Evolutionary conservation across 2,888 invertebrate species (phyloP).

Genomic region (Congeria kusceri): DNA sequence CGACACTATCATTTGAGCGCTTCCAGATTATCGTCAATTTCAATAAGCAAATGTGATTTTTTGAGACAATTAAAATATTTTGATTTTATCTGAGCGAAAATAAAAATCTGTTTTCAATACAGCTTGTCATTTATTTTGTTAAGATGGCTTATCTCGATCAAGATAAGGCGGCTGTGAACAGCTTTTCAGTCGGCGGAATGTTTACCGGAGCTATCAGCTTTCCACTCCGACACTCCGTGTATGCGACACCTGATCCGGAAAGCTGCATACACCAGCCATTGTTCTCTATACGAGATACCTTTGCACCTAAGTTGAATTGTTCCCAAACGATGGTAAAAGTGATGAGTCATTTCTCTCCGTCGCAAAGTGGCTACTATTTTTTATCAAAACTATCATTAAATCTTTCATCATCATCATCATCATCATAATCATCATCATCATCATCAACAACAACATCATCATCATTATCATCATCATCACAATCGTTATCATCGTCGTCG

Average conservation of each 20-base stretch:
- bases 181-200: too few species aligned
- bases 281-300: too few species aligned
- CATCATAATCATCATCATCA: conserved; percentile 1
- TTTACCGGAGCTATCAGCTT: too few species aligned
- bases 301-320: too few species aligned
- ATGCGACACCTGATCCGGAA: too few species aligned
- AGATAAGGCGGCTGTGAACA: conserved; percentile 5
- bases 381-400: too few species aligned
- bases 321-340: too few species aligned
- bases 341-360: too few species aligned
- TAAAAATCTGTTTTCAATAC: conserved; percentile 34
- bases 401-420: too few species aligned
- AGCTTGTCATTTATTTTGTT: conserved; percentile 27
- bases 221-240: too few species aligned
- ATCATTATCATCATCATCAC: conserved; percentile 4
- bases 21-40: conserved; percentile 15
- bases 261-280: too few species aligned
- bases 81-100: conserved; percentile 34
- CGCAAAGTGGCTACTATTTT: too few species aligned
- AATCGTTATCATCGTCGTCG: background rate
- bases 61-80: conserved; percentile 34
- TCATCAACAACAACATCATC: background rate
- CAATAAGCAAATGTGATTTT: conserved; percentile 24
- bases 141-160: conserved; percentile 16
- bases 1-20: conserved; percentile 25